Evolutionary conservation across 2,888 invertebrate genomes (phyloP), one percentile per base, ranked within the genome.

Genomic region (Thymelicus sylvestris): DNA sequence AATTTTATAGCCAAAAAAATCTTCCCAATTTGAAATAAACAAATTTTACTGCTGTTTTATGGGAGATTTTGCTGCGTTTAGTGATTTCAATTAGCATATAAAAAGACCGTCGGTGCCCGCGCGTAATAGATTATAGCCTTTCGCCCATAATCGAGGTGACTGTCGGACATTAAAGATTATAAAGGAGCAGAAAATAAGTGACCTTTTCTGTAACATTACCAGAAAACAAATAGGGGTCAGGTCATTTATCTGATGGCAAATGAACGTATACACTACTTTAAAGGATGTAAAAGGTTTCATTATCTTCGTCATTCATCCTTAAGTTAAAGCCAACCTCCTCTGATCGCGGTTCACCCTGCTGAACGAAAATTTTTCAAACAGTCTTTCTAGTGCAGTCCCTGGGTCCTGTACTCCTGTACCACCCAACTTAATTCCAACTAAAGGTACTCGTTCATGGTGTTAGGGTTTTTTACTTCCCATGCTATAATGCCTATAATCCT

Each of bases 1-100:
- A 70, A 19, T 70, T 70, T 70, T 65, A 65, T 70, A 6, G 24
- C 15, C 52, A n/a, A 50, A 65, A 63, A 69, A 65, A 64, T 50
- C 63, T 57, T 63, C 68, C 55, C 60, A 65, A 70, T 70, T 70
- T 70, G 70, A 50, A 64, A 70, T 65, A 70, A 70, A 70, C 70
- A 65, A 59, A 70, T 70, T 70, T 70, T 64, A 70, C 60, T 50
- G 24, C 44, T 52, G 65, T 70, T 70, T 70, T 70, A 70, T 65
- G 48, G 59, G 65, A 65, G 38, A 48, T 50, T 70, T 69, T 65
- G 48, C 69, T 70, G 39, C 41, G 52, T 65, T 70, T 60, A 71
- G 71, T 71, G 61, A 66, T 66, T 71, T 82, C 78, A 85, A 84
- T 86, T 84, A 80, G 79, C 81, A 82, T 84, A 83, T 81, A 84